phyloP scores from a whole-genome alignment of 2,888 invertebrate genomes.

The Phrixothrix hirtus region DNA sequence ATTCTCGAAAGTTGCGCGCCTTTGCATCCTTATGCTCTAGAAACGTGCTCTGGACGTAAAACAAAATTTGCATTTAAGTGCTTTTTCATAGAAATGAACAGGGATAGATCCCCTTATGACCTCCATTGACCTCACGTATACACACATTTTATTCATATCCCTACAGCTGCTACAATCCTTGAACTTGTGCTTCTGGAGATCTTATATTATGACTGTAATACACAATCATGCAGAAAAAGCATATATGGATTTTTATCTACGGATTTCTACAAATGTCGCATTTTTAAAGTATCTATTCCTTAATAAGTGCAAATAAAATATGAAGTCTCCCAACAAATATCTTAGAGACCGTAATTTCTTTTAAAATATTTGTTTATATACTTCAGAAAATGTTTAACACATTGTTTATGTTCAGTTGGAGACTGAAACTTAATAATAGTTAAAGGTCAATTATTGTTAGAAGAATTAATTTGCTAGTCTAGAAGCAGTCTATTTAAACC shows the following conservation, averaged over 20 bases:
- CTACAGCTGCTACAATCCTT: conserved; percentile 17
- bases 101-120: conserved; percentile 11
- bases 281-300: conserved; percentile 16
- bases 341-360: no score
- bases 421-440: no score
- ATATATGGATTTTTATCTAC: conserved; percentile 16
- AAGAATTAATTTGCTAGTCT: no score
- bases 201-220: conserved; percentile 29
- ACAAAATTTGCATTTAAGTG: conserved; percentile 20
- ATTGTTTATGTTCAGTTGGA: conserved; percentile 2
- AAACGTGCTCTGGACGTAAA: conserved; percentile 16
- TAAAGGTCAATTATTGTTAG: no score
- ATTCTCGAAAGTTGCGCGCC: conserved; percentile 36
- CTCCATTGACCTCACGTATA: conserved; percentile 34
- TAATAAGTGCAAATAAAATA: no score
- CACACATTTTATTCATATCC: conserved; percentile 27
- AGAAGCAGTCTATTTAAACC: no score
- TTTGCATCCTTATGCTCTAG: conserved; percentile 7
- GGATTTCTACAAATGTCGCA: conserved; percentile 12
- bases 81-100: conserved; percentile 11
- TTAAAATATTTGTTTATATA: no score
- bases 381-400: no score
- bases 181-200: conserved; percentile 15
- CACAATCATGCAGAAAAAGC: conserved; percentile 28
- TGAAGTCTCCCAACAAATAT: no score